Evolutionary conservation across 2,888 invertebrate species (phyloP), one percentile per base, ranked within the genome.

Genomic region (Willowsia nigromaculata): DNA sequence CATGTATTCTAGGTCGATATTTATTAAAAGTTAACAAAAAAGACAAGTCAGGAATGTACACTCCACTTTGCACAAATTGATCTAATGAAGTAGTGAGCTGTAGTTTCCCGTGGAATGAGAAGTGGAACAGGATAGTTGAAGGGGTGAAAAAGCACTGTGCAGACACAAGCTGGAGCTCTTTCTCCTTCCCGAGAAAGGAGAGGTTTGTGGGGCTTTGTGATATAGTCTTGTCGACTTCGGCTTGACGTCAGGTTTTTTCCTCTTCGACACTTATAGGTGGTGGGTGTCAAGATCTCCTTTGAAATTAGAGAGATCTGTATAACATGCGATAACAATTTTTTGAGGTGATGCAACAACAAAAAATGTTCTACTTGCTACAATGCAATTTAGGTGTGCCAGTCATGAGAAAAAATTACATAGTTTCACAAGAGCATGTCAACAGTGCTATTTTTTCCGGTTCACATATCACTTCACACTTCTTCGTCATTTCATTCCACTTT

Each of bases 401-500:
- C 56, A 56, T 22, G 22, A 56, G 56, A 56, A 56, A n/a, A n/a
- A 56, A 22, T 56, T 2, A 2, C 22, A 56, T 11, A 18, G 22
- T 6, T 18, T 2, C 3, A 56, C 18, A 56, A 11, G 59, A 22
- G 25, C 30, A 4, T 65, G 27, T 22, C 30, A 27, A 27, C 15
- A 30, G 11, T 40, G 40, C 18, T 40, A 18, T 37, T 22, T n/a
- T n/a, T 71, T 5, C 18, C n/a, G 68, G 40, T 18, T 71, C 68
- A 78, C 53, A 30, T 47, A 18, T 27, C 50, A 33, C 56, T 56
- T 22, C 33, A 71, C 37, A 40, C 18, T 40, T 40, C 68, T 13
- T 71, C 47, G n/a, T 40, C n/a, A 22, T 33, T 22, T n/a, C 53
- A 78, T 78, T 27, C 53, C 78, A 78, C 78, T 76, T 76, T 78